Conservation (phyloP, 2,888 invertebrate species). For the Pheosia tremula region DNA sequence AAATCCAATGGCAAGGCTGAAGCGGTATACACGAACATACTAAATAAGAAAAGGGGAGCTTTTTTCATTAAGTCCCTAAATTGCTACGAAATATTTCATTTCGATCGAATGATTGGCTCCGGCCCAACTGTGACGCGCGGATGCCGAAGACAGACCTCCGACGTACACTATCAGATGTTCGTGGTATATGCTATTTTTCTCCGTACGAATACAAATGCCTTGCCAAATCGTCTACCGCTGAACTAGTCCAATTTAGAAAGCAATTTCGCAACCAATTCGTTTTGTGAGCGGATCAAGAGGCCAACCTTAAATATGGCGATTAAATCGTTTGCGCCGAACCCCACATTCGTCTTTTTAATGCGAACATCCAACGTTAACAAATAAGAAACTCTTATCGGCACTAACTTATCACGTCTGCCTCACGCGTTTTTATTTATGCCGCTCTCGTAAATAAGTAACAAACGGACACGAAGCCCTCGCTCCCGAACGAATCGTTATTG, state of each 20-base stretch:
- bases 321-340: constrained; percentile 70
- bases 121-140: constrained; percentile 64
- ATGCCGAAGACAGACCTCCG: constrained; percentile 62
- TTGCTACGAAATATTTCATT: constrained; percentile 73
- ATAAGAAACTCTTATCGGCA: constrained; percentile 57
- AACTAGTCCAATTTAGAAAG: constrained; percentile 83
- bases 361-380: constrained; percentile 60
- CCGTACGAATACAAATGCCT: constrained; percentile 82
- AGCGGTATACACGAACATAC: constrained; percentile 41
- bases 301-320: constrained; percentile 78
- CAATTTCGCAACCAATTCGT: constrained; percentile 83
- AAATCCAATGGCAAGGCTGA: constrained; percentile 33
- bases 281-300: constrained; percentile 81
- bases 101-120: constrained; percentile 75
- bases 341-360: constrained; percentile 69
- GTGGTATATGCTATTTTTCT: constrained; percentile 81
- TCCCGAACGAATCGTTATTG: constrained; percentile 5
- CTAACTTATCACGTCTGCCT: constrained; percentile 48
- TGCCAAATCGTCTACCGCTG: constrained; percentile 82
- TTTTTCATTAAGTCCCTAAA: constrained; percentile 67
- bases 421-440: constrained; percentile 19
- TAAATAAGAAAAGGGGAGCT: constrained; percentile 57
- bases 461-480: constrained; percentile 1
- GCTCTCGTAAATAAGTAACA: constrained; percentile 7
- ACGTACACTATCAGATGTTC: constrained; percentile 77